A percentile compares a stretch with the other conserved stretches of the same genome.
phyloP scores from a whole-genome alignment of 2,888 invertebrate genomes.

The Pseudoips prasinana region DNA sequence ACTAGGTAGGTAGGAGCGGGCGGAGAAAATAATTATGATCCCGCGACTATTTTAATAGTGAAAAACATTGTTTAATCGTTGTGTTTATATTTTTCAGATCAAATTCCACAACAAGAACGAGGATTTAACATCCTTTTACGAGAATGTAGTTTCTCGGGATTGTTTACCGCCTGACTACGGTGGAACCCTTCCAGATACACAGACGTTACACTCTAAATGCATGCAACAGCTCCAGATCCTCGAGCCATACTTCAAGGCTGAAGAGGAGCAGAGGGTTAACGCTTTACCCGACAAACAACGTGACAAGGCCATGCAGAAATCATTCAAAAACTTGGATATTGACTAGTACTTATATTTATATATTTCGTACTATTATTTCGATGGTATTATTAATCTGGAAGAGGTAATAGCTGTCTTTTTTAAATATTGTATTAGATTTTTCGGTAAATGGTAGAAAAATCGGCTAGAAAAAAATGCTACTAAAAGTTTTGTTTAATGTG shows the following conservation, averaged over 20 bases:
- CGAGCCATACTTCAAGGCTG: constrained; percentile 64
- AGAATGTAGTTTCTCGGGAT: constrained; percentile 77
- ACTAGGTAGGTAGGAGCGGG: no score
- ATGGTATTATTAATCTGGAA: constrained; percentile 16
- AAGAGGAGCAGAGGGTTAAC: constrained; percentile 64
- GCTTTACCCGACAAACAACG: constrained; percentile 68
- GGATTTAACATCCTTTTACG: constrained; percentile 79
- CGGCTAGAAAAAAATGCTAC: no score
- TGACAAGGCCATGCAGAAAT: constrained; percentile 84
- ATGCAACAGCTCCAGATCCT: constrained; percentile 56
- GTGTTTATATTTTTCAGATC: constrained; percentile 79
- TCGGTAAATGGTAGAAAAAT: constrained; percentile 7
- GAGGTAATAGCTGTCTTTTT: constrained; percentile 9
- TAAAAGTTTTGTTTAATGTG: no score
- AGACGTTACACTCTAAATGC: constrained; percentile 66
- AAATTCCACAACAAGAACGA: constrained; percentile 82
- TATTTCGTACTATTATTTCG: no score
- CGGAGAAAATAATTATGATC: no score
- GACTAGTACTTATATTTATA: constrained; percentile 82
- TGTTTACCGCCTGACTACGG: constrained; percentile 84
- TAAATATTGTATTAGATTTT: constrained; percentile 5
- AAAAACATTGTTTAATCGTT: no score
- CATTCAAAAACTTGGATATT: constrained; percentile 87
- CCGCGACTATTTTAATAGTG: no score
- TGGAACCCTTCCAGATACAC: constrained; percentile 78